Percentiles rank a stretch among this genome's conserved stretches.
phyloP scores from a whole-genome alignment of 2,113 vertebrate genomes.

The Albula glossodonta region DNA sequence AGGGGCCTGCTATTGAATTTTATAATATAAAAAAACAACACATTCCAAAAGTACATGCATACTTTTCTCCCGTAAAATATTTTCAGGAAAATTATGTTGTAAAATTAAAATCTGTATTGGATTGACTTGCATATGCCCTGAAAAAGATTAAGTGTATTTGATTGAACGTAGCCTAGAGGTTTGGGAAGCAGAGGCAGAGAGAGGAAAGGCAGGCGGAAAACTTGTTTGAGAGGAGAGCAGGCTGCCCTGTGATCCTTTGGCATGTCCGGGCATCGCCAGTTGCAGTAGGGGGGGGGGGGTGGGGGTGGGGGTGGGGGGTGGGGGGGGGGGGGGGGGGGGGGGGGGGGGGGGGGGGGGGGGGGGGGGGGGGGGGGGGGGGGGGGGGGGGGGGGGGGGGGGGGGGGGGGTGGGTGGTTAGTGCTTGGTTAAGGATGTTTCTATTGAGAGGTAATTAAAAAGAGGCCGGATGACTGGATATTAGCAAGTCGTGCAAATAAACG shows the following conservation, averaged over 20 bases:
- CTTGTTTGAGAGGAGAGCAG: background rate
- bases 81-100: too few relatives aligned
- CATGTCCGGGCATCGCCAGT: background rate
- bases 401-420: slow-evolving; percentile 10
- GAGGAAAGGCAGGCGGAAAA: background rate
- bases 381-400: too few relatives aligned
- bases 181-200: background rate
- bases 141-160: too few relatives aligned
- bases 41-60: too few relatives aligned
- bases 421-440: slow-evolving; percentile 35
- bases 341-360: background rate
- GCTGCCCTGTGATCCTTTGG: background rate
- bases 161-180: too few relatives aligned
- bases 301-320: background rate
- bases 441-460: slow-evolving; percentile 61
- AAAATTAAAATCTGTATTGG: too few relatives aligned
- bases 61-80: too few relatives aligned
- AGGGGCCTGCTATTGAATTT: too few relatives aligned
- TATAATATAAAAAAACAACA: too few relatives aligned
- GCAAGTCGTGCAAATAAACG: slow-evolving; percentile 61
- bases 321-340: slow-evolving; percentile 37
- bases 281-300: background rate
- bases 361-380: too few relatives aligned
- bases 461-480: slow-evolving; percentile 50
- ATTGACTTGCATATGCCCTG: too few relatives aligned